These are phyloP conservation scores for Ariolimax columbianus DNA, from an alignment of 2,888 invertebrate species.

Conservation along the genomic window DNA sequence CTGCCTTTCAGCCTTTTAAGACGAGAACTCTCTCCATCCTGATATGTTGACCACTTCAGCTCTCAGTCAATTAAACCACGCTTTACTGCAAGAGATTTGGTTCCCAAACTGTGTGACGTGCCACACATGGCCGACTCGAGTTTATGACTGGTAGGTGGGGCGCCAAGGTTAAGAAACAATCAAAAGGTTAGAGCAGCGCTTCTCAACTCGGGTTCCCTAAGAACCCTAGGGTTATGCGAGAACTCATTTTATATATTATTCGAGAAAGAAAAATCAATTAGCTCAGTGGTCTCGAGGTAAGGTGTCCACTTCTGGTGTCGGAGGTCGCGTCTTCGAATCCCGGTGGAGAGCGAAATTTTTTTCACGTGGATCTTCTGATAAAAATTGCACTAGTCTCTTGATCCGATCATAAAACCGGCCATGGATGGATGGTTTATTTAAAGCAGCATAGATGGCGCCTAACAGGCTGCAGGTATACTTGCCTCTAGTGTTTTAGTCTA, in stretches of 20 bases:
- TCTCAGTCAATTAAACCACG: conserved; percentile 41
- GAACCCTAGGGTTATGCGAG: neutral
- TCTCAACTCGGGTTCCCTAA: conserved; percentile 4
- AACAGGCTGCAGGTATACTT: too few species aligned
- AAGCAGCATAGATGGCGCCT: too few species aligned
- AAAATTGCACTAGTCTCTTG: too few species aligned
- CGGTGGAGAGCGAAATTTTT: too few species aligned
- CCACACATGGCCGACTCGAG: neutral
- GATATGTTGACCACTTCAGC: conserved; percentile 40
- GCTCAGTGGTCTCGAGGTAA: too few species aligned
- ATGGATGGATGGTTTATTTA: too few species aligned
- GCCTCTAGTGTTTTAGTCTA: too few species aligned
- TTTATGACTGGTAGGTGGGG: neutral
- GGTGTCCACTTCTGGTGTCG: too few species aligned
- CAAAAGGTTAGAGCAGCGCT: neutral
- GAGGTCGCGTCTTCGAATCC: too few species aligned
- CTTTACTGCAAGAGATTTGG: conserved; percentile 33
- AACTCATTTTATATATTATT: neutral
- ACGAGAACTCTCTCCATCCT: neutral
- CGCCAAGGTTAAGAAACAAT: neutral
- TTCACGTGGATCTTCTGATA: too few species aligned
- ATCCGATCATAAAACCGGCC: too few species aligned
- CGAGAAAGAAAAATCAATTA: too few species aligned
- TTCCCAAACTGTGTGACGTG: conserved; percentile 20
- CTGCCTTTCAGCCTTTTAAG: conserved; percentile 24